Conservation (phyloP, 2,888 invertebrate genomes). For the Apodemia hepburni region DNA sequence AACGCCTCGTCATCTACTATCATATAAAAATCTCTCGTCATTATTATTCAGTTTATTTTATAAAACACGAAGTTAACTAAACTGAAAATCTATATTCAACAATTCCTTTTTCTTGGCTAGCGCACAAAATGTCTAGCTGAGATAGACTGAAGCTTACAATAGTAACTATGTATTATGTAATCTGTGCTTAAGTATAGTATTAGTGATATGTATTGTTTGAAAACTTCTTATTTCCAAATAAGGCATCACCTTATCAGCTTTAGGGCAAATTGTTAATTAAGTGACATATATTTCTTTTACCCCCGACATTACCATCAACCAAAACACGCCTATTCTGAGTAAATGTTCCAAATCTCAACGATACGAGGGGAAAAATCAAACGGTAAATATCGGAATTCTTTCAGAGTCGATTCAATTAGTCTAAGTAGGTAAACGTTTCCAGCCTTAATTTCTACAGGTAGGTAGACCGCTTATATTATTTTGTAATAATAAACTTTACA, state of each 20-base stretch:
- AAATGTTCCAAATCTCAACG: slow-evolving; percentile 66
- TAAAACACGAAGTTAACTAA: no score
- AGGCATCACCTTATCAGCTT: slow-evolving; percentile 41
- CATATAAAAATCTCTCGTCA: no score
- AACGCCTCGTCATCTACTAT: no score
- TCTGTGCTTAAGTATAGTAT: no score
- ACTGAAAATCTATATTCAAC: no score
- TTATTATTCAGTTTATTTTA: no score
- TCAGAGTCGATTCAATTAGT: slow-evolving; percentile 75
- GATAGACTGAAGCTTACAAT: no score
- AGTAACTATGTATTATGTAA: no score
- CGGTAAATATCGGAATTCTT: slow-evolving; percentile 77
- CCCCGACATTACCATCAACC: slow-evolving; percentile 60
- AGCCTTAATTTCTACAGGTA: slow-evolving; percentile 11
- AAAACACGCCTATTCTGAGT: slow-evolving; percentile 70
- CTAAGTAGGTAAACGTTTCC: slow-evolving; percentile 50
- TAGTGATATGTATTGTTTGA: not conserved
- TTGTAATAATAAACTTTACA: not conserved
- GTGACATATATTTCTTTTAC: slow-evolving; percentile 61
- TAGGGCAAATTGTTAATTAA: slow-evolving; percentile 63
- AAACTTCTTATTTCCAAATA: slow-evolving; percentile 36
- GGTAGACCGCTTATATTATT: not conserved
- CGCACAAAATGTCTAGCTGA: no score
- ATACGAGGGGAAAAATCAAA: slow-evolving; percentile 72
- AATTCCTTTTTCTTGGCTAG: no score